Conservation (phyloP, 92 coral and sea anemone species). For the Actinostola sp. region DNA sequence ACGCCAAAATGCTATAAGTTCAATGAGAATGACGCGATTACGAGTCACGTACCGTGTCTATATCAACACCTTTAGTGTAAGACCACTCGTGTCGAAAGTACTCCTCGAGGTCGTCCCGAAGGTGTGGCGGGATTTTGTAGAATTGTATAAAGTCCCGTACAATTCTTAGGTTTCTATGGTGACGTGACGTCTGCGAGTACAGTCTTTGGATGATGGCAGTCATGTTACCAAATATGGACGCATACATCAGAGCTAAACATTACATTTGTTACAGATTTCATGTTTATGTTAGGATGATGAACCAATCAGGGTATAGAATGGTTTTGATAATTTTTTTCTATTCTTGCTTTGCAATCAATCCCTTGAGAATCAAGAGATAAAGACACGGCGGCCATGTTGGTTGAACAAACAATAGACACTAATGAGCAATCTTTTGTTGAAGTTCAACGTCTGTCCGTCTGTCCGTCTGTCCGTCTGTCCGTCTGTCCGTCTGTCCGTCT, state of each 20-base stretch:
- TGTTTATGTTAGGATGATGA: too few species aligned
- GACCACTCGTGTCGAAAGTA: conserved; percentile 65
- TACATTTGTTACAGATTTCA: too few species aligned
- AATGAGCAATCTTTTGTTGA: neutral
- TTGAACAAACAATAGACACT: too few species aligned
- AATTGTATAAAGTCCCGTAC: conserved; percentile 67
- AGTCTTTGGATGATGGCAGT: conserved; percentile 86
- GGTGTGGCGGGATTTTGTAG: conserved; percentile 69
- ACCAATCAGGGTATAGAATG: too few species aligned
- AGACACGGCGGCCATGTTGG: too few species aligned
- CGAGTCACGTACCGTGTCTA: conserved; percentile 48
- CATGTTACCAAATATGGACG: conserved; percentile 85
- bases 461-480: too few species aligned
- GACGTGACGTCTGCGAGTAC: conserved; percentile 61
- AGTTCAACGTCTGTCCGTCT: too few species aligned
- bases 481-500: too few species aligned
- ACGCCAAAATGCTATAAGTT: too few species aligned
- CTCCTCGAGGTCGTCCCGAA: conserved; percentile 73
- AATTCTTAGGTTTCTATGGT: conserved; percentile 62
- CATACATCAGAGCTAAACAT: conserved; percentile 81
- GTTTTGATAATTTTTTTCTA: too few species aligned
- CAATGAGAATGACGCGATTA: too few species aligned
- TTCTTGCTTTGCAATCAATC: neutral
- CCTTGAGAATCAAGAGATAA: too few species aligned
- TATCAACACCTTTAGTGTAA: conserved; percentile 56